Percentiles rank a stretch among this genome's conserved stretches.
phyloP scores from a whole-genome alignment of 2,797 vertebrate species.

The Petrocephalus schoutedeni region DNA sequence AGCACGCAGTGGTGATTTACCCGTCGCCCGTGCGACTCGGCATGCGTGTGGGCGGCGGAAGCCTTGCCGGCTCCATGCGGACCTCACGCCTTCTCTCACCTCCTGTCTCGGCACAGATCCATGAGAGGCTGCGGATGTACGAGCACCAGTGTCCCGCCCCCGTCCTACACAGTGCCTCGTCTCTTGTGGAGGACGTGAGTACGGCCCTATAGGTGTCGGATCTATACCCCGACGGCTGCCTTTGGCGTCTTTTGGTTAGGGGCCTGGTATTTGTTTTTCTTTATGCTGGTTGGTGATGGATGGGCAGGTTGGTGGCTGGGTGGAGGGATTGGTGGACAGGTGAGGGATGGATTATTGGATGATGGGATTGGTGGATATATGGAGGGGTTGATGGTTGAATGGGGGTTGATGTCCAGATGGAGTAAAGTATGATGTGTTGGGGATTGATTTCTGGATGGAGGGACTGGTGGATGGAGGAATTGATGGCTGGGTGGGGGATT shows the following conservation, averaged over 20 bases:
- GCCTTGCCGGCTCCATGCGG: background rate
- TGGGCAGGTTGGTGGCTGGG: background rate
- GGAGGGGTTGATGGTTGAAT: background rate
- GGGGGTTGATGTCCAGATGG: too few relatives aligned
- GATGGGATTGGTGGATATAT: background rate
- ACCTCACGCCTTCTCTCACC: background rate
- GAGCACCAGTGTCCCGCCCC: slow-evolving; percentile 86
- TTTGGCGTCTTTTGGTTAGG: background rate
- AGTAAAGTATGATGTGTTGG: too few relatives aligned
- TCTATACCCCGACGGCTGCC: background rate
- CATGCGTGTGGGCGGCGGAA: background rate
- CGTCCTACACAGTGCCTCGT: slow-evolving; percentile 81
- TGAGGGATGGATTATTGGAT: background rate
- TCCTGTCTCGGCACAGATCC: slow-evolving; percentile 66
- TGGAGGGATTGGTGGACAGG: background rate
- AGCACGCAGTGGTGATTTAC: background rate
- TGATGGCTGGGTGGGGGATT: background rate
- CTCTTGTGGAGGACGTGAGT: slow-evolving; percentile 87
- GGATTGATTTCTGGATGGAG: background rate
- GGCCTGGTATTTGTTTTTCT: background rate
- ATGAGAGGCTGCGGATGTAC: slow-evolving; percentile 88
- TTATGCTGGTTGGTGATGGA: background rate
- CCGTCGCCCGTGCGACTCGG: background rate
- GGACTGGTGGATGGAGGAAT: background rate
- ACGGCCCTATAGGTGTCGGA: background rate